These are phyloP conservation scores for Pseudeuparius sepicola DNA, from an alignment of 2,888 invertebrate species.

Conservation along the genomic window DNA sequence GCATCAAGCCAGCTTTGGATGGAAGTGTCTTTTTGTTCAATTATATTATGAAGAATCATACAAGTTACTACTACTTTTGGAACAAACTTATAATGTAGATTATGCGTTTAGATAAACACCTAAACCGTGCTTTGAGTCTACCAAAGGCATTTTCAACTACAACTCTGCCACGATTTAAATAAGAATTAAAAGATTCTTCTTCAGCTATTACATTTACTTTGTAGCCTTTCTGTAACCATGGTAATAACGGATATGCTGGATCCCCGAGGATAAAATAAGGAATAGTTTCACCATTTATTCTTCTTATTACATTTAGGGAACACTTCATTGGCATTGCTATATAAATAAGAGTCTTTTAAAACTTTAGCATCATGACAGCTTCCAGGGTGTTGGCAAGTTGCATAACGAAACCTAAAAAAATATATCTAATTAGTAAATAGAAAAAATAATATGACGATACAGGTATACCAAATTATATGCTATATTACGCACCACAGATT, in stretches of 20 bases:
- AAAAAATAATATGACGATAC: no score
- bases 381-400: conserved; percentile 7
- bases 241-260: no score
- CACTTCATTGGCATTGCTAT: neutral
- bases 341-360: conserved; percentile 5
- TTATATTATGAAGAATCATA: conserved; percentile 13
- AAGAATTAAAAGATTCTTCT: conserved; percentile 9
- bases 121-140: conserved; percentile 26
- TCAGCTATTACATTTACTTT: conserved; percentile 1
- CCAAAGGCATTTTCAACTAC: conserved; percentile 27
- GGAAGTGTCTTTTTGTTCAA: conserved; percentile 6
- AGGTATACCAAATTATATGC: no score
- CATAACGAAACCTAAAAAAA: conserved; percentile 6
- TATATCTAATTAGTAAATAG: no score
- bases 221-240: no score
- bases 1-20: conserved; percentile 5
- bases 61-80: conserved; percentile 24
- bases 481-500: no score
- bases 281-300: conserved; percentile 3
- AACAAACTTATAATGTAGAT: conserved; percentile 21
- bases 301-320: conserved; percentile 4
- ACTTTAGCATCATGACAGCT: conserved; percentile 6
- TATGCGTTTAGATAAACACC: conserved; percentile 22
- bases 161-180: conserved; percentile 15
- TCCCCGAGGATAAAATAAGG: conserved; percentile 6